Conservation (phyloP, 2,113 vertebrate species). For the Patagioenas fasciata region DNA sequence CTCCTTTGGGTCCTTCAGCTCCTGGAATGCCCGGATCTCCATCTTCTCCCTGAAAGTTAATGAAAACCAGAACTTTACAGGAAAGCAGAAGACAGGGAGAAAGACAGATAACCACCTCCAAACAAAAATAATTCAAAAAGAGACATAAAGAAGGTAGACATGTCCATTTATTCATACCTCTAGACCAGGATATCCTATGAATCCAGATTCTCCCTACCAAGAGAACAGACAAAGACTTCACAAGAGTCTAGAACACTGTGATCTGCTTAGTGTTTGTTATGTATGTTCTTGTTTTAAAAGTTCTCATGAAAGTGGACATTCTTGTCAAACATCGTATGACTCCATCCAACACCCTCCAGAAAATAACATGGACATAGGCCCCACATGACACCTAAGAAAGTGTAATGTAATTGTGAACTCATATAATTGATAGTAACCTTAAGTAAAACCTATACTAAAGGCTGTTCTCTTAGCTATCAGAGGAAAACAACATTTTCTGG, state of each 20-base stretch:
- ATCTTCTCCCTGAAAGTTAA: slow-evolving; percentile 79
- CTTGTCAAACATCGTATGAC: neutral
- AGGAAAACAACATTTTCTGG: neutral
- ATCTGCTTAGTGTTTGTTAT: neutral
- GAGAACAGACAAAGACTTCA: neutral
- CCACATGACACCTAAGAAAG: neutral
- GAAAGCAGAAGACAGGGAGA: neutral
- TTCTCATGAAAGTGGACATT: neutral
- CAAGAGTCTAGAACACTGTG: neutral
- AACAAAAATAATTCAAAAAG: neutral
- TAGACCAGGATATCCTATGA: slow-evolving; percentile 81
- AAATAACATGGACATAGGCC: neutral
- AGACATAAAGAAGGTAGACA: neutral
- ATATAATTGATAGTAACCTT: neutral
- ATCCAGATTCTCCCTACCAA: slow-evolving; percentile 81
- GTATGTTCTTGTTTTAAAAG: neutral
- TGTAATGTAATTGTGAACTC: neutral
- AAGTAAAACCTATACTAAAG: neutral
- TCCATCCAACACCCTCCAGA: neutral
- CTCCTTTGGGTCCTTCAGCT: slow-evolving; percentile 79
- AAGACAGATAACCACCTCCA: neutral
- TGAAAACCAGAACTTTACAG: neutral
- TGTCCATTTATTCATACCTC: slow-evolving; percentile 67
- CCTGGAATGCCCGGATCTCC: slow-evolving; percentile 77
- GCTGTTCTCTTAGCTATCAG: neutral